Percentiles rank a stretch among this genome's conserved stretches.
phyloP scores from a whole-genome alignment of 1,140 invertebrate species.

The Mercenaria mercenaria region DNA sequence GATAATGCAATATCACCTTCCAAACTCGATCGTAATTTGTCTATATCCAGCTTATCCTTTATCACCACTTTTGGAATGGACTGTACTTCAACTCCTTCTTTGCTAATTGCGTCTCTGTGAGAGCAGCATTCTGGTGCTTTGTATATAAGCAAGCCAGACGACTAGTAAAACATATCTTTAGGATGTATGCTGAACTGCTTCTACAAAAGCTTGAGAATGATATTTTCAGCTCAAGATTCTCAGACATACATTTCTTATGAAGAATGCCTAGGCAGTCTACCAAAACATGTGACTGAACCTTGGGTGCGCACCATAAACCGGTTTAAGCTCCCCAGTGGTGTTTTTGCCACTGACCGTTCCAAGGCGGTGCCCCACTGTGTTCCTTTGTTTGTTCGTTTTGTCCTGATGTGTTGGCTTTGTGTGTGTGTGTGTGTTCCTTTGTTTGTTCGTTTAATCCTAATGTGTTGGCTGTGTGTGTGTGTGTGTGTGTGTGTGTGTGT shows the following conservation, averaged over 20 bases:
- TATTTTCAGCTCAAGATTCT: background rate
- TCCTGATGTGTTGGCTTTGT: too few relatives aligned
- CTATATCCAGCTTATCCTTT: background rate
- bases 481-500: too few relatives aligned
- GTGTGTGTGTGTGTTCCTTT: too few relatives aligned
- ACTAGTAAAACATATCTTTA: slow-evolving; percentile 3
- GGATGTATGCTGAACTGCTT: slow-evolving; percentile 6
- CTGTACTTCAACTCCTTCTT: slow-evolving; percentile 5
- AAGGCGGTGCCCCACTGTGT: too few relatives aligned
- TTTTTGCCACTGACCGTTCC: too few relatives aligned
- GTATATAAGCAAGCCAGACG: slow-evolving; percentile 11
- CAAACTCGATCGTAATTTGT: background rate
- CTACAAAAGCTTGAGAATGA: slow-evolving; percentile 6
- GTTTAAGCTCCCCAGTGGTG: too few relatives aligned
- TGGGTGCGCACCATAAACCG: too few relatives aligned
- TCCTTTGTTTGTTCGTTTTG: too few relatives aligned
- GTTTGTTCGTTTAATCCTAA: too few relatives aligned
- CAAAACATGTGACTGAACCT: slow-evolving; percentile 38
- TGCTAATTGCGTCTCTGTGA: slow-evolving; percentile 6
- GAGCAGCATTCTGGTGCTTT: too few relatives aligned
- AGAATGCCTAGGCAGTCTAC: slow-evolving; percentile 14
- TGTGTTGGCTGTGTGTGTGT: too few relatives aligned
- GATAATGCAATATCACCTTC: background rate
- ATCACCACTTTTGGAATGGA: background rate
- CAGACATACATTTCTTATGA: background rate